Evolutionary conservation across 2,113 vertebrate species (phyloP).

Genomic region (Illadopsis cleaveri): DNA sequence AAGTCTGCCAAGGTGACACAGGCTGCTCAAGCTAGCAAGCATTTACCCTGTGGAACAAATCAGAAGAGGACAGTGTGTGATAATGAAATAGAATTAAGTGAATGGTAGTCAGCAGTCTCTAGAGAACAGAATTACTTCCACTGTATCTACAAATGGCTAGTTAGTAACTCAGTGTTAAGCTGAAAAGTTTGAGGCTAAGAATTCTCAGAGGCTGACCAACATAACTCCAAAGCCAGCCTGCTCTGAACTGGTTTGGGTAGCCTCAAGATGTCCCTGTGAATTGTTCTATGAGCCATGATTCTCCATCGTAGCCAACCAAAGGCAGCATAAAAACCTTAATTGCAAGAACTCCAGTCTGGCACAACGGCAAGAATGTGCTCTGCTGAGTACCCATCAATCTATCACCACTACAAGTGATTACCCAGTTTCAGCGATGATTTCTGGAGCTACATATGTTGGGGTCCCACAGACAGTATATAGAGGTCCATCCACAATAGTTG

Average conservation of each 20-base stretch:
- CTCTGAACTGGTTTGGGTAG: background rate
- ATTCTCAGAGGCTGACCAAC: background rate
- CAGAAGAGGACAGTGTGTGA: background rate
- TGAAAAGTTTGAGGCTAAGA: background rate
- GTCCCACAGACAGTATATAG: conserved; percentile 95
- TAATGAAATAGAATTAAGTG: background rate
- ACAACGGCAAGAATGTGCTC: background rate
- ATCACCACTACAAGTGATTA: conserved; percentile 46
- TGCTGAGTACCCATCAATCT: background rate
- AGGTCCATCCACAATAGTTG: conserved; percentile 91
- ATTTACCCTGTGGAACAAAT: background rate
- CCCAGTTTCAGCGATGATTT: conserved; percentile 96
- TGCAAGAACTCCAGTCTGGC: background rate
- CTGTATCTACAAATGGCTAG: background rate
- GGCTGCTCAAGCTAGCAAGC: background rate
- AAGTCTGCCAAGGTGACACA: background rate
- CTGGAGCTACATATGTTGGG: conserved; percentile 96
- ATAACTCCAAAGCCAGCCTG: background rate
- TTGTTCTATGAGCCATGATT: background rate
- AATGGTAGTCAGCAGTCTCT: background rate
- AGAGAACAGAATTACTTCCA: background rate
- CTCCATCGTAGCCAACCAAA: background rate
- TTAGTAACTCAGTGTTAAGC: background rate
- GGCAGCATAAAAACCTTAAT: background rate
- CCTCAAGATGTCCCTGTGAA: background rate